Conservation (phyloP, 2,797 vertebrate species). For the Propithecus perrieri region DNA sequence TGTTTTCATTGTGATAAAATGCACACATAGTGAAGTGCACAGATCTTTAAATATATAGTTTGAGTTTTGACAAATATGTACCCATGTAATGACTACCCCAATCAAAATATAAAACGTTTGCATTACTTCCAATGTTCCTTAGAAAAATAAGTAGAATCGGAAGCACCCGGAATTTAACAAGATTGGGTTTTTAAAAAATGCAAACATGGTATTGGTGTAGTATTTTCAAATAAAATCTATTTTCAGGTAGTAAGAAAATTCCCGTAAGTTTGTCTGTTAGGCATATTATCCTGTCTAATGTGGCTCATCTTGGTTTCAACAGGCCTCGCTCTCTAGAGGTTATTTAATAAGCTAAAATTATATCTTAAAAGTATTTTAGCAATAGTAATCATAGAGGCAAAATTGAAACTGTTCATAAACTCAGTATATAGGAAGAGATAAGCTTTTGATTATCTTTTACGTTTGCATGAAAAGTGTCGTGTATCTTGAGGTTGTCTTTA, state of each 20-base stretch:
- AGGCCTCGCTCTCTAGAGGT: background rate
- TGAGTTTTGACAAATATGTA: background rate
- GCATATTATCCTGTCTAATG: background rate
- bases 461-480: background rate
- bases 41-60: background rate
- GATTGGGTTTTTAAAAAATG: background rate
- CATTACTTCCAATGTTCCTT: background rate
- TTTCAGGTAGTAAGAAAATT: background rate
- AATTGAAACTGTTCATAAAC: background rate
- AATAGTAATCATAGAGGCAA: background rate
- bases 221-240: background rate
- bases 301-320: background rate
- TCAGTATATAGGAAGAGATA: background rate
- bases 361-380: background rate
- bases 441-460: background rate
- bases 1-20: slow-evolving; percentile 1
- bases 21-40: background rate
- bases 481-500: background rate
- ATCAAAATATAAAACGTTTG: background rate
- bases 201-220: background rate
- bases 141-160: background rate
- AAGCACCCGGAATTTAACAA: background rate
- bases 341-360: slow-evolving; percentile 20
- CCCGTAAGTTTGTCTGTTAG: background rate
- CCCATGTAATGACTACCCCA: background rate